Conservation (phyloP, 2,888 invertebrate species). For the Dryobota labecula region DNA sequence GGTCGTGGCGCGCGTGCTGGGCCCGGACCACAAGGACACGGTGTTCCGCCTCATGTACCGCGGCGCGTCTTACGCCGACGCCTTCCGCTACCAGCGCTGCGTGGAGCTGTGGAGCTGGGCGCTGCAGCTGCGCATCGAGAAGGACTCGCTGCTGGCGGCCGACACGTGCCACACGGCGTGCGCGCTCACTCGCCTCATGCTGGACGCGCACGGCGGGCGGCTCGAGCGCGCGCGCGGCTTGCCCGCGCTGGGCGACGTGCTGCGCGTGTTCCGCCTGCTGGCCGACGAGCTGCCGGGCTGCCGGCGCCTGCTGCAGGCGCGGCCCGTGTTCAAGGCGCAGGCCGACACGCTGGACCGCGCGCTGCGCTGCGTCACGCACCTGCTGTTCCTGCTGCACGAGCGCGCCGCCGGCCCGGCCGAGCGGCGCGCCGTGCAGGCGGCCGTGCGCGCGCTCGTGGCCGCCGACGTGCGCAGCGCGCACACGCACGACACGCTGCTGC, state of each 20-base stretch:
- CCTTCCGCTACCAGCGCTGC: slow-evolving; percentile 94
- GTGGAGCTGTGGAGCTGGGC: slow-evolving; percentile 97
- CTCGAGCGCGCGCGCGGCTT: slow-evolving; percentile 84
- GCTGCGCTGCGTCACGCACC: slow-evolving; percentile 94
- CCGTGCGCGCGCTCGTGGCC: slow-evolving; percentile 87
- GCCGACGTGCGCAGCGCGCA: slow-evolving; percentile 92
- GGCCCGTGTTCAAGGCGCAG: slow-evolving; percentile 94
- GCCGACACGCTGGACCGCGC: slow-evolving; percentile 95
- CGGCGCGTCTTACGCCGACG: slow-evolving; percentile 94
- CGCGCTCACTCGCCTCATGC: slow-evolving; percentile 95
- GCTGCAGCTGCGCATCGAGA: slow-evolving; percentile 94
- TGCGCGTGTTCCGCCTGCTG: slow-evolving; percentile 91
- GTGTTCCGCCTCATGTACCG: slow-evolving; percentile 94
- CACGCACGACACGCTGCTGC: slow-evolving; percentile 95
- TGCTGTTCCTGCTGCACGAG: slow-evolving; percentile 93
- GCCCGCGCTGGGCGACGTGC: slow-evolving; percentile 92
- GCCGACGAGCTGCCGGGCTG: slow-evolving; percentile 86
- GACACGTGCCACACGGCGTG: slow-evolving; percentile 97
- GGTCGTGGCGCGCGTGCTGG: slow-evolving; percentile 96
- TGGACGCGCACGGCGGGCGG: slow-evolving; percentile 92
- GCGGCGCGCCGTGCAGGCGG: slow-evolving; percentile 85
- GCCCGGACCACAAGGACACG: slow-evolving; percentile 96
- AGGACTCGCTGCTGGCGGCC: slow-evolving; percentile 92
- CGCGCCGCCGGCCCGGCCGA: slow-evolving; percentile 82
- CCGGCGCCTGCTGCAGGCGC: slow-evolving; percentile 91